Evolutionary conservation across 2,113 vertebrate species (phyloP).

Genomic region (Cyphomyrus discorhynchus): DNA sequence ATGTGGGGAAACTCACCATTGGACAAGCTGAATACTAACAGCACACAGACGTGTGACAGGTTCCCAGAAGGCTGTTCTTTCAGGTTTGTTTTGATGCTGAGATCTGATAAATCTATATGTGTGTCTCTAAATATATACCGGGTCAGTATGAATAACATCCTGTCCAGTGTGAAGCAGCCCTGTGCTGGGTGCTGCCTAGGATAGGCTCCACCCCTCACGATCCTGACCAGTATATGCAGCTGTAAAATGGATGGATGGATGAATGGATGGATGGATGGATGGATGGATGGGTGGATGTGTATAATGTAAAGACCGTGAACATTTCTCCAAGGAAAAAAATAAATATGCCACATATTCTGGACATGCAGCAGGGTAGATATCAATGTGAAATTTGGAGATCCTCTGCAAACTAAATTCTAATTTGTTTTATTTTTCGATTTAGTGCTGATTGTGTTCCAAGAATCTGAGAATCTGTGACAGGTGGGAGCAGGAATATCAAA

Average conservation of each 20-base stretch:
- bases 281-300: background rate
- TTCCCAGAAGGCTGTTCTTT: background rate
- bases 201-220: background rate
- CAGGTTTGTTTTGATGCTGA: background rate
- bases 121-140: background rate
- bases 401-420: background rate
- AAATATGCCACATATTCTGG: background rate
- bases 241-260: background rate
- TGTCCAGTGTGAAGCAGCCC: background rate
- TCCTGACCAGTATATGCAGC: background rate
- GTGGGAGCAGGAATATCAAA: background rate
- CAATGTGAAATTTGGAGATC: background rate
- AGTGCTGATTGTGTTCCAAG: background rate
- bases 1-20: background rate
- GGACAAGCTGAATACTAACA: background rate
- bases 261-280: background rate
- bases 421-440: background rate
- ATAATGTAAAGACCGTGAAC: background rate
- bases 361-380: background rate
- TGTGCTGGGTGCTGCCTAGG: background rate
- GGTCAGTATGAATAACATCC: background rate
- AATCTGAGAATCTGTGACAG: background rate
- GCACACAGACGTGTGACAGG: background rate
- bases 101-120: background rate
- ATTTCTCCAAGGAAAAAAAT: background rate